Evolutionary conservation across 2,797 vertebrate species (phyloP).

Genomic region (Calcarius lapponicus): DNA sequence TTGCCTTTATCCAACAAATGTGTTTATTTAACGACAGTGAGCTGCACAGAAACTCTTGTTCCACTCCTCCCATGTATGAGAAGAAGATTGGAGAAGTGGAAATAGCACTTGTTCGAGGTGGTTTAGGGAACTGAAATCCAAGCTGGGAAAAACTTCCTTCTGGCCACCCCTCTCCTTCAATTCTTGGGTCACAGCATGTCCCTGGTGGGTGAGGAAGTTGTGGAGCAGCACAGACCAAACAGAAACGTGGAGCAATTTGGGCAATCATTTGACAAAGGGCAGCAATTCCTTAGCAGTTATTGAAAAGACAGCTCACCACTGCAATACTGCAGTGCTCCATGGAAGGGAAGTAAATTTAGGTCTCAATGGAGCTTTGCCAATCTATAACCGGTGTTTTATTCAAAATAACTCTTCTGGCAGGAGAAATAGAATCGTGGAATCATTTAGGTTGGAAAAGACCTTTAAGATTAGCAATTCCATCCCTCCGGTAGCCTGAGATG

Average conservation of each 20-base stretch:
- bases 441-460: rapidly evolving
- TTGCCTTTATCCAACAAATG: background rate
- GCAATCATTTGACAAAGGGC: background rate
- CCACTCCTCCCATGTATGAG: background rate
- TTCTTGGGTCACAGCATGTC: background rate
- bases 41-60: background rate
- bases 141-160: background rate
- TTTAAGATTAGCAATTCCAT: background rate
- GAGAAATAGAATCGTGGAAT: background rate
- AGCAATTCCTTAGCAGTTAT: background rate
- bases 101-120: background rate
- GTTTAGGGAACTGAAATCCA: background rate
- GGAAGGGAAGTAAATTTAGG: background rate
- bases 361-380: background rate
- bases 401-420: background rate
- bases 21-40: rapidly evolving
- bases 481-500: no score
- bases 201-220: background rate
- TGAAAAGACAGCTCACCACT: background rate
- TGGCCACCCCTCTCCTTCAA: background rate
- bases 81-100: background rate
- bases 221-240: background rate
- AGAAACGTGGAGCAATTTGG: background rate
- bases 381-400: background rate
- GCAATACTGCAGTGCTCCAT: background rate